Conservation (phyloP, 2,113 vertebrate species). For the Grantiella picta region DNA sequence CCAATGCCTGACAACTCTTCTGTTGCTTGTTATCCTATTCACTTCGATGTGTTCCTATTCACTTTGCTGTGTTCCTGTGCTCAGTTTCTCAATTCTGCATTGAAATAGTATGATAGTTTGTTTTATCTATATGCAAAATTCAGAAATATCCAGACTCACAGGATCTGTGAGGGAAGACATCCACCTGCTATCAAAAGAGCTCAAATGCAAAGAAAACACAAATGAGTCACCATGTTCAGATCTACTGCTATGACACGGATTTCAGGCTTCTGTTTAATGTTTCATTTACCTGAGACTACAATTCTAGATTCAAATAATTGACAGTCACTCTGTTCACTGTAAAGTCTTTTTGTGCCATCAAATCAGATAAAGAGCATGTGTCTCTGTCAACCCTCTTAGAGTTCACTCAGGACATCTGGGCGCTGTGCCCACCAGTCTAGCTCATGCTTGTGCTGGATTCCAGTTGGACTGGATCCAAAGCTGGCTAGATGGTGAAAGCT, state of each 20-base stretch:
- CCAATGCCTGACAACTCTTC: neutral
- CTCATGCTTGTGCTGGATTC: neutral
- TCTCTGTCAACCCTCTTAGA: neutral
- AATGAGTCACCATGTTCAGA: neutral
- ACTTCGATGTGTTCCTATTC: neutral
- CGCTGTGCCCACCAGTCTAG: neutral
- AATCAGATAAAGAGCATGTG: neutral
- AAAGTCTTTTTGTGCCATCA: neutral
- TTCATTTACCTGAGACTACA: neutral
- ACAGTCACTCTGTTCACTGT: neutral
- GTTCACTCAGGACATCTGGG: slow-evolving; percentile 8
- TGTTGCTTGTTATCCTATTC: neutral
- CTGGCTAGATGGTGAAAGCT: neutral
- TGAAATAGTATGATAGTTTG: neutral
- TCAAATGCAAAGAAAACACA: neutral
- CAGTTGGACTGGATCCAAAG: neutral
- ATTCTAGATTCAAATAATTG: neutral
- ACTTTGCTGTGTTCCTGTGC: neutral
- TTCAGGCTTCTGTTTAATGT: neutral
- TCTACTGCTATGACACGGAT: accelerated
- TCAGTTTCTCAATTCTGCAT: neutral
- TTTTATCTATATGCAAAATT: neutral
- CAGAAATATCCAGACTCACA: neutral
- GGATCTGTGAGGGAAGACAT: neutral
- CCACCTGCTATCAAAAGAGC: neutral